Evolutionary conservation across 2,888 invertebrate species (phyloP), one percentile per base, ranked within the genome.

Genomic region (Psococerastis gibbosa): DNA sequence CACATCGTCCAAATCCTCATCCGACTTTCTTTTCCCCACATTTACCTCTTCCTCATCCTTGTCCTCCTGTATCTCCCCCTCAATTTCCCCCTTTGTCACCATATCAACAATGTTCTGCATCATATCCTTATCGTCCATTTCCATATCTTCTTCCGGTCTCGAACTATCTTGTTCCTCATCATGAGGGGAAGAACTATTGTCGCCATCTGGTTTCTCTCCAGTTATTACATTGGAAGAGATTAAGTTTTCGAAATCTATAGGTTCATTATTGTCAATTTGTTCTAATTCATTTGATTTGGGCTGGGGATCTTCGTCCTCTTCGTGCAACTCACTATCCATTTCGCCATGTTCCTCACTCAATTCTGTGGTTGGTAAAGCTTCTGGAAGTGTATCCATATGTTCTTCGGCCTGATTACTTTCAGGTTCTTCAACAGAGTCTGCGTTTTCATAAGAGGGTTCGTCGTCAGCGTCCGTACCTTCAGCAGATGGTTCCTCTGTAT

Each of bases 1-100:
- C 8, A 27, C 47, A 18, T 45, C 42, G 38, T 48, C 47, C 15
- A 35, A 45, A n/a, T 41, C 43, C 32, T 45, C 32, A 16, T 48
- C 48, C 46, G 35, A 43, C 47, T 32, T 32, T 45, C 35, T 35
- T n/a, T 43, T 18, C 17, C 45, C 48, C n/a, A 13, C 43, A 13
- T 41, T 44, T 32, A 43, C 43, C 16, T 43, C 47, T 13, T 45
- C 47, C 20, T 41, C 45, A 8, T 46, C 47, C n/a, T 46, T 43
- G 2, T 49, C 48, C 2, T 45, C 44, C 13, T 45, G 43, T 5
- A 46, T 47, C 2, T 46, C 47, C 9, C 35, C 45, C 4, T 48
- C 50, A 41, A 50, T 50, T 15, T 49, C 49, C 31, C 49, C 49
- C 27, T 47, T 49, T 9, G 42, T 46, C 16, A 50, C 50, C 3